Evolutionary conservation across 1,140 invertebrate species (phyloP).

Genomic region (Akabosia matsudoensis): DNA sequence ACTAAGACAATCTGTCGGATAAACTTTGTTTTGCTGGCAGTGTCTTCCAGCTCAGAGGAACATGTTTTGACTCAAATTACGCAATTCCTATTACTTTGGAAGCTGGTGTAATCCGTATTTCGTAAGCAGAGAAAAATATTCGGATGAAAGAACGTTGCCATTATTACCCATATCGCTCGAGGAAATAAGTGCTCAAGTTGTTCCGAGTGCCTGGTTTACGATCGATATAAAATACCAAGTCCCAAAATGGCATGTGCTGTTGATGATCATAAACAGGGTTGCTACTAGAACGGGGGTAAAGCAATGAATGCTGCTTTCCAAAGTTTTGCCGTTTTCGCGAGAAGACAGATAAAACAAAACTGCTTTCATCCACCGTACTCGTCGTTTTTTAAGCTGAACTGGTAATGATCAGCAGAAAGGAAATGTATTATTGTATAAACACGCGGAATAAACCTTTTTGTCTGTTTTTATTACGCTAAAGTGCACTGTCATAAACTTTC

Average conservation of each 20-base stretch:
- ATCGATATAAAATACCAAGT: constrained; percentile 18
- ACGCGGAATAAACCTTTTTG: background rate
- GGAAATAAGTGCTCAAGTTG: constrained; percentile 22
- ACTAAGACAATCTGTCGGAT: too few relatives aligned
- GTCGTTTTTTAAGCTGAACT: too few relatives aligned
- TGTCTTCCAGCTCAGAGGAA: background rate
- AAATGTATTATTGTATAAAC: too few relatives aligned
- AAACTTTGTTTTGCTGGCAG: background rate
- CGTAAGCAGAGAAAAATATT: too few relatives aligned
- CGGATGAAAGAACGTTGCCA: background rate
- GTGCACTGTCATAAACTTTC: constrained; percentile 15
- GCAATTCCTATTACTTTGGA: too few relatives aligned
- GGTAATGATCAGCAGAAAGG: too few relatives aligned
- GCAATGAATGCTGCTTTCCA: too few relatives aligned
- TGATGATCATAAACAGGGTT: too few relatives aligned
- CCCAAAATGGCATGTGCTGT: background rate
- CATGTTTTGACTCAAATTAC: background rate
- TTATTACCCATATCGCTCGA: background rate
- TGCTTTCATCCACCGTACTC: too few relatives aligned
- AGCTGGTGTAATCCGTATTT: background rate
- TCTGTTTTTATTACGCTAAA: background rate
- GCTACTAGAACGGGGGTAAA: too few relatives aligned
- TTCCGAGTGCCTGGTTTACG: background rate
- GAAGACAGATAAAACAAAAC: too few relatives aligned
- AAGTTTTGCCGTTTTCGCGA: too few relatives aligned